Evolutionary conservation across 2,797 vertebrate species (phyloP).

Genomic region (Diglossa cyanea): DNA sequence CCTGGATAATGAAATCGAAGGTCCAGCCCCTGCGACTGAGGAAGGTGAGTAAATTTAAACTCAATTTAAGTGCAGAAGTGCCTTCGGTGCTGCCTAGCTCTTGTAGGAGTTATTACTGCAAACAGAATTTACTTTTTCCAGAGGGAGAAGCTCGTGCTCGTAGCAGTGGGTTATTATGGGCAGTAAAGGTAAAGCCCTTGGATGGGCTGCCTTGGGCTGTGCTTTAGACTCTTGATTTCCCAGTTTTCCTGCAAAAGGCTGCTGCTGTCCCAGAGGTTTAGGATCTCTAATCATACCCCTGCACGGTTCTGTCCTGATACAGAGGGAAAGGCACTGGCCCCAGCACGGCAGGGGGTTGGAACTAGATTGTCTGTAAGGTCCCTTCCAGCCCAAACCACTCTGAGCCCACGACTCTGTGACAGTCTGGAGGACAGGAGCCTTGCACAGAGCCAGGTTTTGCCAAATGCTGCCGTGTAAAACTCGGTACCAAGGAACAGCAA

Average conservation of each 20-base stretch:
- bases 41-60: slow-evolving; percentile 71
- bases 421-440: background rate
- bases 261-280: background rate
- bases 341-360: background rate
- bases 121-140: background rate
- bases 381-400: background rate
- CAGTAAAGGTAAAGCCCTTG: background rate
- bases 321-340: background rate
- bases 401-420: fast-evolving
- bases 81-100: background rate
- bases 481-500: background rate
- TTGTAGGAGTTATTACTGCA: background rate
- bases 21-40: slow-evolving; percentile 65
- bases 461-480: background rate
- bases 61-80: background rate
- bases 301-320: background rate
- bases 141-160: background rate
- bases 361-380: background rate
- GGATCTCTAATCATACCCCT: background rate
- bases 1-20: slow-evolving; percentile 77
- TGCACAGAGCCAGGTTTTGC: background rate
- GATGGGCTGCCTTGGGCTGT: background rate
- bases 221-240: background rate
- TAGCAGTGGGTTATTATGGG: background rate
- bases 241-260: background rate